Base-by-base conservation (phyloP, 2,888 invertebrate species). In the Eurois occulta region DNA sequence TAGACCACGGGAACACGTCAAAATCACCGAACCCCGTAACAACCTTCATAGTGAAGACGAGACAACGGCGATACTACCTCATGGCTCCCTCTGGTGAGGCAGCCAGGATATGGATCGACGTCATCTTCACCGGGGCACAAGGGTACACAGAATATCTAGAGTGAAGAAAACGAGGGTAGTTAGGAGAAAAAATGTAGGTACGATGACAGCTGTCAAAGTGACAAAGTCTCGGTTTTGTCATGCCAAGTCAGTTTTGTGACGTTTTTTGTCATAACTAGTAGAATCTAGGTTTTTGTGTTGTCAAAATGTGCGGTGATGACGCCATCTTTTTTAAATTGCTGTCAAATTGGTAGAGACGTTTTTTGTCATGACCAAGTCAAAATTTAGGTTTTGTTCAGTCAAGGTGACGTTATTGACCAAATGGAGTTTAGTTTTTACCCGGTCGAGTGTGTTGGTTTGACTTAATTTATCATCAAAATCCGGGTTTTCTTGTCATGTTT, bases 51-150 rank as follows among this genome's bases (percentile, higher is more conserved):
- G 98, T 99, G 78, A 99, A 99, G 96, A 99, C 99, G 0, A 97
- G 98, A 85, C 98, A 99, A 88, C 97, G 99, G 75, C 97, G 98
- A 72, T 99, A 99, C 95, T 98, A 98, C 94, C 97, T 99, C 62
- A 98, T 99, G 97, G 99, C 99, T 16, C 99, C 99, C 0, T 98
- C 99, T 1, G 98, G 99, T 13, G 99, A 99, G 93, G 98, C 99
- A 0, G 99, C 99, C 96, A 97, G 99, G 86, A 99, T 99, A 90
- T 99, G 99, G 99, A 99, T 99, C 75, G 99, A 99, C 95, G 99
- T 99, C 13, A 98, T 99, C 72, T 99, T 99, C 95, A 99, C 99
- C 0, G 99, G 99, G 18, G 99, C 99, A 3, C 99, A 99, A 93
- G 99, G 99, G 0, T 99, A 99, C 92, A 96, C 95, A 0, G 97